Evolutionary conservation across 2,113 vertebrate species (phyloP), one percentile per base, ranked within the genome.

Genomic region (crab-eating macaque (Macaca fascicularis)): DNA sequence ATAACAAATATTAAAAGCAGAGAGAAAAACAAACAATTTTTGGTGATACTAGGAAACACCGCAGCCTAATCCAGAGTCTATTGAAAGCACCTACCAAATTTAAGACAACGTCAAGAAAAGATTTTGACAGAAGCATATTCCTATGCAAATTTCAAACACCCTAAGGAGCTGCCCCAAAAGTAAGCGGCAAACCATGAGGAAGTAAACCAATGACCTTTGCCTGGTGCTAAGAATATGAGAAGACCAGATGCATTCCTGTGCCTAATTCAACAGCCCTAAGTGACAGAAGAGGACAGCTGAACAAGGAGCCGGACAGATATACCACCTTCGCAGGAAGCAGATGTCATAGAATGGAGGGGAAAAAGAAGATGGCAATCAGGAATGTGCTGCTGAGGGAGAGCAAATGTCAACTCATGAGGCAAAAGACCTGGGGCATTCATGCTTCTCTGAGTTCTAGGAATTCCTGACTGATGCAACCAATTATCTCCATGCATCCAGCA

Each of bases 1-100:
- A 96, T 11, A 45, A 57, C 61, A 84, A 92, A 95, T 40, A 82
- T 17, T 61, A 59, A 72, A 96, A 92, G 48, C n/a, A 92, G 27
- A 88, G 20, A 57, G 7, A 59, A 38, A 35, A 89, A 69, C 2
- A 61, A 64, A 8, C 5, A 75, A 32, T 48, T 67, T 69, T 96
- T 30, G 25, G 11, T 89, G 38, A 86, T 90, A 55, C 57, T 84
- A 82, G 25, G 52, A 91, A 96, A 59, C 4, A 80, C 8, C 10
- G 61, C 5, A 59, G 38, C 27, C 64, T 40, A 81, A 92, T 9
- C 25, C 52, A 79, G 16, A 79, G 86, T 32, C 19, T 79, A 45
- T 38, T 85, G 79, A 61, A 94, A 95, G 81, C 30, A 93, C 14
- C 12, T 50, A 89, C 17, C 32, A 78, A 90, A 72, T 93, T 52